A percentile compares a stretch with the other conserved stretches of the same genome.
Conservation (phyloP, 2,113 vertebrate genomes). For the Oenanthe oenanthe region DNA sequence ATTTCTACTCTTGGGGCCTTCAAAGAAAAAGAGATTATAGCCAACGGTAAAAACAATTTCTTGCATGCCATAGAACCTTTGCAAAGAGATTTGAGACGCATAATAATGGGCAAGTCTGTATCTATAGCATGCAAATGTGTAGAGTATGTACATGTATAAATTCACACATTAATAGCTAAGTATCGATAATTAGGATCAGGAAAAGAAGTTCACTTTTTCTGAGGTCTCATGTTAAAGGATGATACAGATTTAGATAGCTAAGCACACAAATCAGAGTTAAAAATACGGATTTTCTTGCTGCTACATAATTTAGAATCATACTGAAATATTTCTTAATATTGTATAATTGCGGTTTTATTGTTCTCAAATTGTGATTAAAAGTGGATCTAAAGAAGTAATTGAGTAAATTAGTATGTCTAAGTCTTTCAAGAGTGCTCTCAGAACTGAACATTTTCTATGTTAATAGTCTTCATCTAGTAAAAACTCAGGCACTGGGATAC, state of each 20-base stretch:
- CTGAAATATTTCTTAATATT: neutral
- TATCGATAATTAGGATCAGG: neutral
- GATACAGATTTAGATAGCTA: neutral
- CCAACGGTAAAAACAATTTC: constrained; percentile 12
- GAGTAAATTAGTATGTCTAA: neutral
- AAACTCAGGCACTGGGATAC: neutral
- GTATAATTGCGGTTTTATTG: neutral
- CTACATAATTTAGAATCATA: neutral
- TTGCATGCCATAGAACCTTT: neutral
- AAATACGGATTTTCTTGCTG: neutral
- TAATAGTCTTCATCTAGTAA: neutral
- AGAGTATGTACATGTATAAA: neutral
- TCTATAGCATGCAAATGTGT: neutral
- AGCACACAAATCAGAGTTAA: neutral
- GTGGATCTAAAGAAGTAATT: constrained; percentile 18
- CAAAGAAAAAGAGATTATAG: constrained; percentile 27
- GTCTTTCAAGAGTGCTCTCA: neutral
- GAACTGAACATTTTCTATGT: neutral
- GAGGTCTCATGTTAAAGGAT: neutral
- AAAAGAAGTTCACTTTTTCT: neutral
- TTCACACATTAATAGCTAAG: neutral
- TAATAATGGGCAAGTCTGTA: neutral
- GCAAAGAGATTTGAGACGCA: neutral
- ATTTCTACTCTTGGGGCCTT: constrained; percentile 12
- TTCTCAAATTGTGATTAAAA: neutral